A percentile compares a stretch with the other conserved stretches of the same genome.
Evolutionary conservation across 2,888 invertebrate genomes (phyloP).

Genomic region (Sminthurides aquaticus): DNA sequence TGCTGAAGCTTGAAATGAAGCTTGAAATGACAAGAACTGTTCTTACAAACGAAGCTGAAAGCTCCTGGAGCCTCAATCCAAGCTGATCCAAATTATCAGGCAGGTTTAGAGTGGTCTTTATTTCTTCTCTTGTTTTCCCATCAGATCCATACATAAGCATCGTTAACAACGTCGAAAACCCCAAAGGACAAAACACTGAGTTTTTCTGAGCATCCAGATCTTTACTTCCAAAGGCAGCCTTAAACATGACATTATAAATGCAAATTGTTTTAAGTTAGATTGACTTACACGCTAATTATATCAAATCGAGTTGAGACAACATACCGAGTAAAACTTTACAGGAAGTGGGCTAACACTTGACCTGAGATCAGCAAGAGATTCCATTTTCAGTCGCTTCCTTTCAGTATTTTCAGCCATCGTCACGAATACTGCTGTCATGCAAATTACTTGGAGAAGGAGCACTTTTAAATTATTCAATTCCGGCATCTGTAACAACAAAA

Average conservation of each 20-base stretch:
- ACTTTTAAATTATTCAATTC: no score
- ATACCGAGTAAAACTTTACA: background rate
- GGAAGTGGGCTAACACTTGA: background rate
- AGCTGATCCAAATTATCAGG: background rate
- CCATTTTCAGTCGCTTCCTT: no score
- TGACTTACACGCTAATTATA: no score
- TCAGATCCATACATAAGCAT: background rate
- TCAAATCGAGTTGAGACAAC: background rate
- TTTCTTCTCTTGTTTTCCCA: constrained; percentile 1
- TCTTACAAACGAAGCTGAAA: background rate
- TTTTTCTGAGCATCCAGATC: background rate
- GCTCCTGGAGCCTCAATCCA: background rate
- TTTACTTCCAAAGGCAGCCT: background rate
- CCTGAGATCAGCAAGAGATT: background rate
- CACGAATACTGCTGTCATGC: no score
- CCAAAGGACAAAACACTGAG: constrained; percentile 1
- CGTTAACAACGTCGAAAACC: background rate
- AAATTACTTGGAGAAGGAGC: no score
- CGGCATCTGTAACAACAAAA: no score
- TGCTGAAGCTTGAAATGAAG: no score
- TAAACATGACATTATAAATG: no score
- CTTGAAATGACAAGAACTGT: no score
- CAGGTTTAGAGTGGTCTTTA: background rate
- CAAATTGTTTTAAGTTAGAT: no score
- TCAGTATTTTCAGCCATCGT: no score